A percentile compares a stretch with the other conserved stretches of the same genome.
phyloP scores from a whole-genome alignment of 1,140 invertebrate genomes.

The Maniola jurtina region DNA sequence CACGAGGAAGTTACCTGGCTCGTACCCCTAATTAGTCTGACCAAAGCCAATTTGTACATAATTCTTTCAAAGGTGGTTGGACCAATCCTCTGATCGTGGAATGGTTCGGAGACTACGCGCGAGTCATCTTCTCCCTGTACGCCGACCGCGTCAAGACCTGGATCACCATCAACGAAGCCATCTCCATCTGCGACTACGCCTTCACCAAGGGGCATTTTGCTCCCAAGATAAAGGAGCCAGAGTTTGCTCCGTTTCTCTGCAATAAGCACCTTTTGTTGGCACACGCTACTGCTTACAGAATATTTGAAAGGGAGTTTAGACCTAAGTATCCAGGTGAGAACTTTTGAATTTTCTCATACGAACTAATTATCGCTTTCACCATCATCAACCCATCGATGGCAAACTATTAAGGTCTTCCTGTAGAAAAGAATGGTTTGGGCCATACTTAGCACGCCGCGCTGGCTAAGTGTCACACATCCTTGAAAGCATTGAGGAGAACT shows the following conservation, averaged over 20 bases:
- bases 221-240: constrained; percentile 65
- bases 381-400: no score
- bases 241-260: constrained; percentile 74
- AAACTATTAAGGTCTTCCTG: no score
- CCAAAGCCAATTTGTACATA: no score
- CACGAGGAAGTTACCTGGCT: no score
- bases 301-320: constrained; percentile 73
- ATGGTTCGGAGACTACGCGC: constrained; percentile 80
- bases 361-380: not conserved
- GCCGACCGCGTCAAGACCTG: constrained; percentile 81
- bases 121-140: constrained; percentile 76
- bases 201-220: constrained; percentile 76
- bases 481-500: no score
- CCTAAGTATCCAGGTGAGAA: not conserved
- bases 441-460: no score
- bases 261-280: constrained; percentile 79
- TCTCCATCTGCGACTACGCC: constrained; percentile 76
- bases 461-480: no score
- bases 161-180: constrained; percentile 85
- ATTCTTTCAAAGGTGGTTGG: constrained; percentile 76
- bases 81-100: constrained; percentile 80
- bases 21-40: no score
- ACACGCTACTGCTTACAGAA: constrained; percentile 80
- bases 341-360: not conserved
- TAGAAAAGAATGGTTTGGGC: no score